These are phyloP conservation scores for Ornithoptera alexandrae DNA, from an alignment of 2,888 invertebrate species.

Conservation along the genomic window DNA sequence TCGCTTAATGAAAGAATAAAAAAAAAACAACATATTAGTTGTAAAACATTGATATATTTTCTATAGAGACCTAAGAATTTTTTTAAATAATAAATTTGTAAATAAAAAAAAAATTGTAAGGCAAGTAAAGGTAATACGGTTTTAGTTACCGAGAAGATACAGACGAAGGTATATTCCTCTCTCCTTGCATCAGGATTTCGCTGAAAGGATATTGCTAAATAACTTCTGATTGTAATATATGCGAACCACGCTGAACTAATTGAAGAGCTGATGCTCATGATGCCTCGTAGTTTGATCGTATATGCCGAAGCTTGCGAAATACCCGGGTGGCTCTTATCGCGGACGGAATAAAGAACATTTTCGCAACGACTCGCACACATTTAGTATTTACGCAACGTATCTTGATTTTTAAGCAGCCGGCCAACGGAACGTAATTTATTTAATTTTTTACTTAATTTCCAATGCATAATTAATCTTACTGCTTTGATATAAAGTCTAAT, in stretches of 20 bases:
- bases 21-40: no score
- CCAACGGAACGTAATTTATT: slow-evolving; percentile 34
- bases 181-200: slow-evolving; percentile 32
- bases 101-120: no score
- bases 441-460: slow-evolving; percentile 10
- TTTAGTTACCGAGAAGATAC: background rate
- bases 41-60: no score
- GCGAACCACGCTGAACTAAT: slow-evolving; percentile 30
- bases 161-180: slow-evolving; percentile 8
- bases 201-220: slow-evolving; percentile 45
- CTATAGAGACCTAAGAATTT: no score
- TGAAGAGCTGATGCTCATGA: slow-evolving; percentile 20
- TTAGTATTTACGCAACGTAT: slow-evolving; percentile 31
- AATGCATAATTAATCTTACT: slow-evolving; percentile 13
- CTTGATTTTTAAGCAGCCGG: slow-evolving; percentile 33
- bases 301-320: slow-evolving; percentile 14
- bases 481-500: slow-evolving; percentile 14
- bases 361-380: slow-evolving; percentile 14
- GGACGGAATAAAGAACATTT: slow-evolving; percentile 15
- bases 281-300: slow-evolving; percentile 13
- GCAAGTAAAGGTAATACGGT: no score
- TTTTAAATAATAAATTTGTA: no score
- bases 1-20: no score
- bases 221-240: slow-evolving; percentile 42
- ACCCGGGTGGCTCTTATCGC: slow-evolving; percentile 13